Evolutionary conservation across 2,113 vertebrate genomes (phyloP), one percentile per base, ranked within the genome.

Genomic region (Xenopus laevis): DNA sequence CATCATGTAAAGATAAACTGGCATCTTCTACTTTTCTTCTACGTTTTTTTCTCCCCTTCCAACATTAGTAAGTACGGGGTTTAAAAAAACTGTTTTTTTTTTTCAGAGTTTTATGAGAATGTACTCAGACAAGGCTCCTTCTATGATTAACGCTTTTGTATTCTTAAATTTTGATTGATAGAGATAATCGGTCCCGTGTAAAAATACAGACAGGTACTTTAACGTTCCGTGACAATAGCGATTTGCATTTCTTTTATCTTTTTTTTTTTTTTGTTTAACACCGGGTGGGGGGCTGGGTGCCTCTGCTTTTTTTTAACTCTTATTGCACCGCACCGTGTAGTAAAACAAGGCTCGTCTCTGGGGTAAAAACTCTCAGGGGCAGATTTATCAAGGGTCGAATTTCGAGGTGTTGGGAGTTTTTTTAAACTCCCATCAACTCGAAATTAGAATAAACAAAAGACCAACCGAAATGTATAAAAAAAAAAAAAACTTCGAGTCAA

Each of bases 81-180:
- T 3, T 79, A 76, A 79, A 78, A 84, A 86, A 81, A 82, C 66
- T n/a, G n/a, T n/a, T n/a, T n/a, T n/a, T n/a, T n/a, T n/a, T n/a
- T n/a, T n/a, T n/a, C 83, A 83, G 76, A 87, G 87, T 89, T 89
- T 85, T 83, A 83, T 85, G 75, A 86, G 88, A 91, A 91, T 89
- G 89, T 85, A 86, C 87, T 89, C 87, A 79, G 77, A 91, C 89
- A 88, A 89, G 85, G 91, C 85, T 87, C 88, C 90, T 92, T 89
- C 87, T 90, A 89, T 93, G 90, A 93, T 92, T 93, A 92, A 89
- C 67, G 82, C 90, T 88, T 91, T 92, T 93, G 91, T 93, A 89
- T 89, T 93, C 90, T 91, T 92, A 92, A 92, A 92, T 92, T 92
- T 93, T 92, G 91, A 93, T 93, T 93, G 92, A 93, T 92, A 91